Base-by-base conservation (phyloP, 2,113 vertebrate genomes). In the Boleophthalmus pectinirostris region DNA sequence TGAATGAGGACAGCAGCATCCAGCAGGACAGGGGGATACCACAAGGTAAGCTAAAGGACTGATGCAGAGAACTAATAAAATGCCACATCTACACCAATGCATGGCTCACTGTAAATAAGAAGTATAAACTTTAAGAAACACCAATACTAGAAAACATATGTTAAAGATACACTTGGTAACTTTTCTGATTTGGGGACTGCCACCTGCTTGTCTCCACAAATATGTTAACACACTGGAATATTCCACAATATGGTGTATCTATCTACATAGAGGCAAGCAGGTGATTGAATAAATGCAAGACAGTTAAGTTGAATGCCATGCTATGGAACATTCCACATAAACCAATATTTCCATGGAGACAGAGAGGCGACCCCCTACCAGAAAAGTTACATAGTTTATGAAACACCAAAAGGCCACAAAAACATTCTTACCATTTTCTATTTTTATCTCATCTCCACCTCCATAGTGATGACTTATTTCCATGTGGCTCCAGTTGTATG, bases 1-100 rank as follows among this genome's bases (percentile, higher is more conserved):
- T 1, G 79, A 74, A 9, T 20, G 69, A 33, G 89, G 80, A 63
- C 94, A 94, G 84, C 94, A 94, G 85, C 94, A 94, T 77, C 91
- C 92, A 0, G 79, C 35, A n/a, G 93, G 93, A 83, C 94, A 94
- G 18, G 69, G 67, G 64, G 82, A 75, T 56, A 60, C 23, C 1
- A 75, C 8, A n/a, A 80, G 73, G 66, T 70, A 85, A 70, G 78
- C 69, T 14, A 79, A 25, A 20, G 85, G 78, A 79, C 85, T 84
- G 70, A 90, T 56, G 46, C 46, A 87, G 66, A 93, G 78, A 80
- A 85, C 74, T 66, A 93, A 77, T 68, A 93, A 84, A 75, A 92
- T 68, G 23, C 78, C 77, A 79, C 82, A 80, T 76, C 84, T 81
- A 85, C 77, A 74, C 78, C 85, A 84, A 82, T 65, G 77, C 91